A percentile compares a stretch with the other conserved stretches of the same genome.
Conservation (phyloP, 2,113 vertebrate species). For the Aptenodytes patagonicus region DNA sequence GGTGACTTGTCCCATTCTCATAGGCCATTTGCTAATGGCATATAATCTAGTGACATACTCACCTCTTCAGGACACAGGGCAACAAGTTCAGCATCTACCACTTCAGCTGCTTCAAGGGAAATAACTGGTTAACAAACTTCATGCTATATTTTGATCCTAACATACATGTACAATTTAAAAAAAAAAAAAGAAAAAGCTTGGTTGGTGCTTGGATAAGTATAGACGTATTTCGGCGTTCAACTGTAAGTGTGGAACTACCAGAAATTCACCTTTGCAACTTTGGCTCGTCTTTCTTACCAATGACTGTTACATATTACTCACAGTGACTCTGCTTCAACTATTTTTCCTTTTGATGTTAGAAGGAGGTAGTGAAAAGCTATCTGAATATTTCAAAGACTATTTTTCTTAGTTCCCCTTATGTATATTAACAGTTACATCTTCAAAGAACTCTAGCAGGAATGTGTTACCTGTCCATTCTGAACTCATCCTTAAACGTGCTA, state of each 20-base stretch:
- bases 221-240: not conserved
- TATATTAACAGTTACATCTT: not conserved
- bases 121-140: not conserved
- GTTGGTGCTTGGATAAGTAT: not conserved
- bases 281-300: not conserved
- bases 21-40: not conserved
- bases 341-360: not conserved
- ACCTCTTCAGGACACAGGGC: rapidly evolving
- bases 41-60: not conserved
- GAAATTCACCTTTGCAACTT: not conserved
- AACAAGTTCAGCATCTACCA: not conserved
- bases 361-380: not conserved
- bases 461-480: not conserved
- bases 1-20: not conserved
- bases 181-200: not conserved
- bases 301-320: not conserved
- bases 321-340: not conserved
- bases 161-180: not conserved
- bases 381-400: not conserved
- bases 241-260: not conserved
- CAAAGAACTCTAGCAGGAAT: not conserved
- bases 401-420: not conserved
- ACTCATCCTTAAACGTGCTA: not conserved
- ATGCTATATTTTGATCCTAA: not conserved
- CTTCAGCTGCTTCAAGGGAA: not conserved